Percentiles rank a stretch among this genome's conserved stretches.
Conservation (phyloP, 2,797 vertebrate genomes). For the Gadopsis marmoratus region DNA sequence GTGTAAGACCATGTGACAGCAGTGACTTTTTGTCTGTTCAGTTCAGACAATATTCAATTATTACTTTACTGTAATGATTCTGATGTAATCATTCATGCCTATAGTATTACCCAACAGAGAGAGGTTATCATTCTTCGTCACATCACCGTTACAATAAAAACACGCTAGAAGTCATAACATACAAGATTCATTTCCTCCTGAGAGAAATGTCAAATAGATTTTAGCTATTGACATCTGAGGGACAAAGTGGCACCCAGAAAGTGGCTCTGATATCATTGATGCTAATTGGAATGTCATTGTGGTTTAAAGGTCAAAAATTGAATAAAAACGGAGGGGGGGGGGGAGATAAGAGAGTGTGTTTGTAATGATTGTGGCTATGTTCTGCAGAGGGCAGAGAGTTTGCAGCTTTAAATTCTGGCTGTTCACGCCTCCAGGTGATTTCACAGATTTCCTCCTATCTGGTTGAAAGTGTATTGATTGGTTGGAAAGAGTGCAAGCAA, state of each 20-base stretch:
- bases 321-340: neutral
- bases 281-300: constrained; percentile 31
- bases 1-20: too few relatives aligned
- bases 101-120: neutral
- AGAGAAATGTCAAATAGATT: constrained; percentile 28
- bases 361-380: constrained; percentile 31
- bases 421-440: constrained; percentile 17
- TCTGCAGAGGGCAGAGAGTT: constrained; percentile 17
- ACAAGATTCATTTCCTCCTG: neutral
- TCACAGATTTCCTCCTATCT: constrained; percentile 50
- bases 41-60: neutral
- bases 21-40: neutral
- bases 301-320: constrained; percentile 42
- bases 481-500: neutral
- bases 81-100: neutral
- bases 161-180: neutral
- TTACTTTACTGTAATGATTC: neutral
- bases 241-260: neutral
- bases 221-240: neutral
- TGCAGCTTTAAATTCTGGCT: constrained; percentile 20
- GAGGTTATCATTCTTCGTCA: constrained; percentile 11
- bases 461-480: constrained; percentile 44
- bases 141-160: neutral
- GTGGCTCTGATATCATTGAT: constrained; percentile 8
- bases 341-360: constrained; percentile 9